A percentile compares a stretch with the other conserved stretches of the same genome.
Conservation (phyloP, 2,888 invertebrate species). For the Sericinus montela region DNA sequence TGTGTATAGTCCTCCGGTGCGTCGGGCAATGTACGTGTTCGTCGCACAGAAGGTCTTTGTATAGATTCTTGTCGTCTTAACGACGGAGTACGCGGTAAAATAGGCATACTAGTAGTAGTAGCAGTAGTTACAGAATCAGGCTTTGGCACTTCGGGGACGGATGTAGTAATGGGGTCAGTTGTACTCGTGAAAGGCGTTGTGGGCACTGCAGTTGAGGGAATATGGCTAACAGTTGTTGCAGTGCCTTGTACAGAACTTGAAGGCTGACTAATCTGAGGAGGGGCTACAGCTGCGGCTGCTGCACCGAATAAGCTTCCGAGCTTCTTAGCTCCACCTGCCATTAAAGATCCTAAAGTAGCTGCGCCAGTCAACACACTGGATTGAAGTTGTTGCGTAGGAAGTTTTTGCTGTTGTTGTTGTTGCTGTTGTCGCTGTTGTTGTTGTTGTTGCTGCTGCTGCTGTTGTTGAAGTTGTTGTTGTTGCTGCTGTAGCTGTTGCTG, state of each 20-base stretch:
- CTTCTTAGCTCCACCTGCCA: constrained; percentile 74
- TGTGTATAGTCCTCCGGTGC: constrained; percentile 66
- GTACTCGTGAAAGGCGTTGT: constrained; percentile 55
- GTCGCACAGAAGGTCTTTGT: constrained; percentile 69
- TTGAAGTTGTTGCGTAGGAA: constrained; percentile 63
- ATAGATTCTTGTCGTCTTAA: constrained; percentile 73
- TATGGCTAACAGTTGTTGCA: constrained; percentile 41
- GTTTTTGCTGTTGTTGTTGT: constrained; percentile 49
- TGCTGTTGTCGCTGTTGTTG: constrained; percentile 42
- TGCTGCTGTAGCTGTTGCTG: constrained; percentile 36
- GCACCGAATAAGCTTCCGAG: constrained; percentile 72
- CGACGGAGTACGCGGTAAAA: constrained; percentile 65
- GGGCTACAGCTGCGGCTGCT: constrained; percentile 65
- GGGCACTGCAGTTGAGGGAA: constrained; percentile 37
- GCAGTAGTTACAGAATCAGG: constrained; percentile 54
- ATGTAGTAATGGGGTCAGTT: constrained; percentile 51
- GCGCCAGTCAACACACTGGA: constrained; percentile 66
- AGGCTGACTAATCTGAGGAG: constrained; percentile 50
- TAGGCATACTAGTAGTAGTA: constrained; percentile 49
- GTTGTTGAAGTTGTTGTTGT: constrained; percentile 34
- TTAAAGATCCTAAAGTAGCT: constrained; percentile 68
- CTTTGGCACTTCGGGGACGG: constrained; percentile 63
- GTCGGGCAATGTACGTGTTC: constrained; percentile 68
- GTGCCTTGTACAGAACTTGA: constrained; percentile 33
- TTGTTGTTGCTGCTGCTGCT: constrained; percentile 32